Evolutionary conservation across 2,797 vertebrate species (phyloP).

Genomic region (Meriones psammophilus): DNA sequence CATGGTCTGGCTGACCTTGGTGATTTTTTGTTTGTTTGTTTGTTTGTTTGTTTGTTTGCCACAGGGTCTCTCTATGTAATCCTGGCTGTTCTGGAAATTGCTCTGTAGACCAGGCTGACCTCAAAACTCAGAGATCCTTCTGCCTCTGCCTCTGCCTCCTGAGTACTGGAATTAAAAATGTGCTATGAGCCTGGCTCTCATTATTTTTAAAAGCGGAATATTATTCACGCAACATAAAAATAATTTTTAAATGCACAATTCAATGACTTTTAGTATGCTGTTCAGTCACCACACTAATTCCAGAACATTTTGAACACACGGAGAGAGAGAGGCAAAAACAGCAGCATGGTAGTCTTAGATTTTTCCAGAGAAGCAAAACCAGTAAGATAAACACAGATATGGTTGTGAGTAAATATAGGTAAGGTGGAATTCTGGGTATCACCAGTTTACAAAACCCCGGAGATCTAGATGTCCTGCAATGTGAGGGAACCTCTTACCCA

Average conservation of each 20-base stretch:
- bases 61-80: neutral
- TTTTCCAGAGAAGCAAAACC: conserved; percentile 44
- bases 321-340: neutral
- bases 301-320: conserved; percentile 9
- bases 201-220: conserved; percentile 10
- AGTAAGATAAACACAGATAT: neutral
- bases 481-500: neutral
- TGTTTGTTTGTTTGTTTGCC: neutral
- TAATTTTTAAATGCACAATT: conserved; percentile 19
- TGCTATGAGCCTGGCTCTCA: neutral
- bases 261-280: conserved; percentile 2
- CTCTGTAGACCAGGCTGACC: neutral
- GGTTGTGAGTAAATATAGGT: neutral
- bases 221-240: conserved; percentile 46
- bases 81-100: neutral
- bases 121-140: neutral
- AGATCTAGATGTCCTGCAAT: neutral
- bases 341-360: neutral
- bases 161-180: neutral
- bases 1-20: neutral
- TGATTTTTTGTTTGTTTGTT: too few relatives aligned
- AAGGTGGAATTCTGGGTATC: neutral
- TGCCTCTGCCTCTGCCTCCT: neutral
- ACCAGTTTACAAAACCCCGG: neutral
- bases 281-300: neutral